These are phyloP conservation scores for Drosophila putrida DNA, from an alignment of 2,888 invertebrate genomes.

Conservation along the genomic window DNA sequence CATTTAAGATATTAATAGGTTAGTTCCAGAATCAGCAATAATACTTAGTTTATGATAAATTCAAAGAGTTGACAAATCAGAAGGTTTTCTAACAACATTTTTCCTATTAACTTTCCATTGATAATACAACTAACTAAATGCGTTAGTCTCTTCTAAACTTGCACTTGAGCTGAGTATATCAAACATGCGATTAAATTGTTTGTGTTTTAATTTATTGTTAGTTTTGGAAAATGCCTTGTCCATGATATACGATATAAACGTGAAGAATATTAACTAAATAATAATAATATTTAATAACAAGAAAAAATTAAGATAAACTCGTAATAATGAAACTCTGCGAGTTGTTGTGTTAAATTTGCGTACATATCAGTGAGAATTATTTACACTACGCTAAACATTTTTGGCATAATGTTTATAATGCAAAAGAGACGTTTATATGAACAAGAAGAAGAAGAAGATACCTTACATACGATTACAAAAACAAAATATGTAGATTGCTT, in stretches of 20 bases:
- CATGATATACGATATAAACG: slow-evolving; percentile 8
- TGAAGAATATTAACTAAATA: not conserved
- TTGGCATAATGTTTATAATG: slow-evolving; percentile 51
- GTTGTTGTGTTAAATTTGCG: slow-evolving; percentile 65
- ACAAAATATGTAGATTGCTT: slow-evolving; percentile 31
- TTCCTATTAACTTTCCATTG: no score
- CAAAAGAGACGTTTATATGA: slow-evolving; percentile 19
- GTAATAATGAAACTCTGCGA: slow-evolving; percentile 32
- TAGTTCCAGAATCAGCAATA: no score
- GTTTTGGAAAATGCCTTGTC: slow-evolving; percentile 22
- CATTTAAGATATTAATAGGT: not conserved
- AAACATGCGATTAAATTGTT: not conserved
- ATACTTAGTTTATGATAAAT: no score
- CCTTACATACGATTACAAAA: slow-evolving; percentile 20
- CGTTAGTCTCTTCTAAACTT: not conserved
- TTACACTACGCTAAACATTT: slow-evolving; percentile 50
- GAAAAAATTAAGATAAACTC: not conserved
- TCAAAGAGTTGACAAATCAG: no score
- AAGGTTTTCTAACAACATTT: no score
- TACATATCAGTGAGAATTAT: slow-evolving; percentile 74
- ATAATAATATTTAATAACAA: not conserved
- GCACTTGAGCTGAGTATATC: not conserved
- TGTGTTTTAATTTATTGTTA: slow-evolving; percentile 9
- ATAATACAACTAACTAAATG: not conserved
- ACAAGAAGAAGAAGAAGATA: slow-evolving; percentile 8